Evolutionary conservation across 2,888 invertebrate genomes (phyloP).

Genomic region (Shargacucullia verbasci): DNA sequence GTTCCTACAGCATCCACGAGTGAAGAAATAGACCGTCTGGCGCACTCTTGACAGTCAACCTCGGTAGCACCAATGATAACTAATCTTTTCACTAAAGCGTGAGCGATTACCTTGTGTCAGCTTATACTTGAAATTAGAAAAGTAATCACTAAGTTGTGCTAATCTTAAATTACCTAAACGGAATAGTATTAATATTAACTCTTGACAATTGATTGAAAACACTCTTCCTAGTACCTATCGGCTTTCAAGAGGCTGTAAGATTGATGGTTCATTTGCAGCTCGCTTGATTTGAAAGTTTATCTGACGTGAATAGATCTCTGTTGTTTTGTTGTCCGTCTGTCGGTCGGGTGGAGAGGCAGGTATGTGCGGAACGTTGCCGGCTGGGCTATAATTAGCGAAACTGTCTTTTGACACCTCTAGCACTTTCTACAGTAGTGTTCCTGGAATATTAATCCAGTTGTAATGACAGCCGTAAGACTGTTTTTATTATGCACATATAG

Average conservation of each 20-base stretch:
- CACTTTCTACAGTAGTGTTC: slow-evolving; percentile 64
- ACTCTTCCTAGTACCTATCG: slow-evolving; percentile 45
- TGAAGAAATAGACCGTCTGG: too few relatives aligned
- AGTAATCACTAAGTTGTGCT: slow-evolving; percentile 6
- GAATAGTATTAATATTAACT: slow-evolving; percentile 35
- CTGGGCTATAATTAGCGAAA: slow-evolving; percentile 75
- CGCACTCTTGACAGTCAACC: too few relatives aligned
- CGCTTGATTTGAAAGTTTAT: slow-evolving; percentile 56
- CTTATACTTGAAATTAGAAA: too few relatives aligned
- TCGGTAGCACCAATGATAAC: too few relatives aligned
- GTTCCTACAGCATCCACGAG: too few relatives aligned
- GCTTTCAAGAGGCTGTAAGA: slow-evolving; percentile 53
- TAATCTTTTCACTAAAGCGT: too few relatives aligned
- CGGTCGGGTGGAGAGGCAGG: slow-evolving; percentile 59
- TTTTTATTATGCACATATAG: slow-evolving; percentile 9
- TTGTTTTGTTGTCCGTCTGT: slow-evolving; percentile 64
- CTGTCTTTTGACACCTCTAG: slow-evolving; percentile 67
- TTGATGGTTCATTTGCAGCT: slow-evolving; percentile 58
- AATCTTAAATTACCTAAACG: slow-evolving; percentile 11
- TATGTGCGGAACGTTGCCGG: slow-evolving; percentile 73
- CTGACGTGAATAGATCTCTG: slow-evolving; percentile 62
- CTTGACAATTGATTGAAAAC: slow-evolving; percentile 55
- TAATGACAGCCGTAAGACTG: slow-evolving; percentile 21
- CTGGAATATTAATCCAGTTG: slow-evolving; percentile 58
- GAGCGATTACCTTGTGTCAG: too few relatives aligned